phyloP scores from a whole-genome alignment of 2,888 invertebrate genomes.

The Sesia apiformis region DNA sequence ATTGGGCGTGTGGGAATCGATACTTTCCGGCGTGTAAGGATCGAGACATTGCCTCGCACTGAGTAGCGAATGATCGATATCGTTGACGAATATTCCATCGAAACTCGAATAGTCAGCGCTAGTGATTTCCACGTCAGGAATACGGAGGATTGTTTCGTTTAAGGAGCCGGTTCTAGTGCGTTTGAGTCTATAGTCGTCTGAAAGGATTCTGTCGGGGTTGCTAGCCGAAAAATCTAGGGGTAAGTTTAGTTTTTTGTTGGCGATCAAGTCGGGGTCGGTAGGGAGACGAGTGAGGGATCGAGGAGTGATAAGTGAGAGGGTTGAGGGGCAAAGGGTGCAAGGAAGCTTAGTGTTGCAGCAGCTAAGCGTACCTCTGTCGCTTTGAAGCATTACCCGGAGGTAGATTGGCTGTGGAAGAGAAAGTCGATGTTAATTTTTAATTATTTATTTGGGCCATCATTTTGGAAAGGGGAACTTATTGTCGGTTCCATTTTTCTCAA shows the following conservation, averaged over 20 bases:
- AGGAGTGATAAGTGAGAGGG: conserved; percentile 20
- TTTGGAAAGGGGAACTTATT: no score
- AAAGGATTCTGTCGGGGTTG: conserved; percentile 9
- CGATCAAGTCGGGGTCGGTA: conserved; percentile 41
- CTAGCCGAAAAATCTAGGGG: not conserved
- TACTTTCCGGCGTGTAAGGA: conserved; percentile 89
- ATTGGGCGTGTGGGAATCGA: conserved; percentile 83
- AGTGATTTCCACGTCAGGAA: conserved; percentile 67
- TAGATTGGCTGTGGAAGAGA: conserved; percentile 80
- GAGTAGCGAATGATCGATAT: conserved; percentile 67
- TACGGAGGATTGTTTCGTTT: conserved; percentile 42
- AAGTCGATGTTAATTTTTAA: no score
- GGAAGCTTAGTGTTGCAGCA: conserved; percentile 72
- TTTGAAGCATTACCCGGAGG: conserved; percentile 80
- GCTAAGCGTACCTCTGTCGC: conserved; percentile 84
- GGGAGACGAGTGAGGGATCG: conserved; percentile 27
- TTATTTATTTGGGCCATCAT: no score
- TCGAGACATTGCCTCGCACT: conserved; percentile 66
- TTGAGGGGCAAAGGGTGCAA: conserved; percentile 42
- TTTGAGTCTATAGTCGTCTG: conserved; percentile 21
- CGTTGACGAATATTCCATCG: conserved; percentile 67
- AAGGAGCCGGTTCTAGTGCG: conserved; percentile 45
- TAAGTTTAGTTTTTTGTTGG: conserved; percentile 17
- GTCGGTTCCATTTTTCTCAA: no score
- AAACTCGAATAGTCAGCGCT: conserved; percentile 57